phyloP scores from a whole-genome alignment of 2,113 vertebrate species.

The Vombatus ursinus region DNA sequence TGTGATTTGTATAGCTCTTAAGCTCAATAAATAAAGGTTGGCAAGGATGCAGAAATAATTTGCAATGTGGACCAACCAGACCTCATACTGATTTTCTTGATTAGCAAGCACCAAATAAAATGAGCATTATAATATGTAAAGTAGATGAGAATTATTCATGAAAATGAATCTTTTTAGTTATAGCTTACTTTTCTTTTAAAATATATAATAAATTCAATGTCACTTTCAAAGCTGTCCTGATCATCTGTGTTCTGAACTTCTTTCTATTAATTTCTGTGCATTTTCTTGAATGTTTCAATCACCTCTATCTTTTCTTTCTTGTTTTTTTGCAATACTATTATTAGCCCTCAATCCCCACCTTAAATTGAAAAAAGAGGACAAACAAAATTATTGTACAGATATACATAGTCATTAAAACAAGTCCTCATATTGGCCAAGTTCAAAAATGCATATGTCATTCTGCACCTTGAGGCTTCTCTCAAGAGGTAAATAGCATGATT shows the following conservation, averaged over 20 bases:
- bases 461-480: not conserved
- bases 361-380: not conserved
- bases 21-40: not conserved
- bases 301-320: not conserved
- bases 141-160: not conserved
- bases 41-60: not conserved
- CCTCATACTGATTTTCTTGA: not conserved
- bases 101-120: not conserved
- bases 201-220: not conserved
- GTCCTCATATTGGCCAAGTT: not conserved
- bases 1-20: not conserved
- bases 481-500: not conserved
- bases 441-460: not conserved
- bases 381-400: not conserved
- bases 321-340: too few species aligned
- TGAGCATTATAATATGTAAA: not conserved
- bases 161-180: not conserved
- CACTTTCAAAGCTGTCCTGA: not conserved
- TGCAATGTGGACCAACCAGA: not conserved
- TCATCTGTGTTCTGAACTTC: not conserved
- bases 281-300: not conserved
- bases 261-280: not conserved
- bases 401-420: not conserved
- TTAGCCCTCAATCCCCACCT: not conserved
- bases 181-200: not conserved